Evolutionary conservation across 1,140 invertebrate species (phyloP), one percentile per base, ranked within the genome.

Genomic region (Scaptodrosophila lebanonensis): DNA sequence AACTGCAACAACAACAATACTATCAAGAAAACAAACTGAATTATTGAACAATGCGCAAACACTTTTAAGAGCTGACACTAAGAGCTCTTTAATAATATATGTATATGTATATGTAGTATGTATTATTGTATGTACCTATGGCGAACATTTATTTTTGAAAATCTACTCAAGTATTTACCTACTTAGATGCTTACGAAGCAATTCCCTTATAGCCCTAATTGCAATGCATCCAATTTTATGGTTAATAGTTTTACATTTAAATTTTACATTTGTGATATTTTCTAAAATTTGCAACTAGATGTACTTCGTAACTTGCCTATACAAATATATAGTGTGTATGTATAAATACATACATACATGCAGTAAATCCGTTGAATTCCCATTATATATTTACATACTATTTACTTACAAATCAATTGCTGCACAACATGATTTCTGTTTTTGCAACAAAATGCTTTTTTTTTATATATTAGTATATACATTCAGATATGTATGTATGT

Each of bases 241-340:
- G 52, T 66, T 70, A 77, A 58, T 77, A 82, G 65, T 79, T 82
- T 79, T n/a, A n/a, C n/a, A 82, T 73, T 82, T 56, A 75, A 65
- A 66, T 82, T 79, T 79, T 79, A 68, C 60, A 79, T 83, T 83
- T 83, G 79, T 83, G 79, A 83, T 83, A 83, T 83, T 83, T 83
- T 83, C 77, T 57, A 79, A 83, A 66, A 77, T 73, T 79, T 79
- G 66, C 66, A 73, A 73, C 79, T 83, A 79, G 62, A 68, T 54
- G 53, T 73, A 83, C 66, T 64, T 52, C 64, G 52, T 65, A 79
- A 73, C 69, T 82, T 76, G 73, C 75, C 83, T 82, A 82, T 57
- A 40, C 69, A 77, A 63, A 56, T 38, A 15, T 16, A 38, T 15
- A 38, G 15, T 15, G n/a, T n/a, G n/a, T n/a, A 75, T 49, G 38